A percentile compares a stretch with the other conserved stretches of the same genome.
Evolutionary conservation across 2,113 vertebrate species (phyloP).

Genomic region (Callipepla squamata): DNA sequence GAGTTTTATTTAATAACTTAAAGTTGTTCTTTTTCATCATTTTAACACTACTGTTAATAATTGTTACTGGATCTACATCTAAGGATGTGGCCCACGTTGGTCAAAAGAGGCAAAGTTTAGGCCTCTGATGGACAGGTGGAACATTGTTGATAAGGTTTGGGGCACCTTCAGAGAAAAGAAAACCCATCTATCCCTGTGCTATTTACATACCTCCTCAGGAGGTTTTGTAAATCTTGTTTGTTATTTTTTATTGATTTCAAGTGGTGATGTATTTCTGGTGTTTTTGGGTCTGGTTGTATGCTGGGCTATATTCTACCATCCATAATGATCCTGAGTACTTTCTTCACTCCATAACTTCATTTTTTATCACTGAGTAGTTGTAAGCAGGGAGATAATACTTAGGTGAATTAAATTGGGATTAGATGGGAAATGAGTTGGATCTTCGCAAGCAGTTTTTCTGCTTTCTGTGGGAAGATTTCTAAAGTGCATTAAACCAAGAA

Average conservation of each 20-base stretch:
- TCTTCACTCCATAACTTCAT: neutral
- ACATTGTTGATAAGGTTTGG: neutral
- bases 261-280: neutral
- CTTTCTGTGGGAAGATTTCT: neutral
- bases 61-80: neutral
- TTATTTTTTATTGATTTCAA: neutral
- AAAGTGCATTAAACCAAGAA: neutral
- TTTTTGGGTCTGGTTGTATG: neutral
- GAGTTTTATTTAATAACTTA: neutral
- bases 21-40: neutral
- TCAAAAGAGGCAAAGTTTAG: neutral
- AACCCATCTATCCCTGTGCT: neutral
- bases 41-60: neutral
- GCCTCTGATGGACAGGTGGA: neutral
- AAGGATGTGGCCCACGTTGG: neutral
- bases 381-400: neutral
- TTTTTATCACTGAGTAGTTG: neutral
- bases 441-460: neutral
- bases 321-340: neutral
- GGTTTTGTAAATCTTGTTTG: neutral
- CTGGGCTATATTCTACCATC: neutral
- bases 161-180: neutral
- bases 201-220: neutral
- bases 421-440: neutral
- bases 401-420: neutral